Conservation (phyloP, 2,888 invertebrate species). For the Agrenia bidenticulata region DNA sequence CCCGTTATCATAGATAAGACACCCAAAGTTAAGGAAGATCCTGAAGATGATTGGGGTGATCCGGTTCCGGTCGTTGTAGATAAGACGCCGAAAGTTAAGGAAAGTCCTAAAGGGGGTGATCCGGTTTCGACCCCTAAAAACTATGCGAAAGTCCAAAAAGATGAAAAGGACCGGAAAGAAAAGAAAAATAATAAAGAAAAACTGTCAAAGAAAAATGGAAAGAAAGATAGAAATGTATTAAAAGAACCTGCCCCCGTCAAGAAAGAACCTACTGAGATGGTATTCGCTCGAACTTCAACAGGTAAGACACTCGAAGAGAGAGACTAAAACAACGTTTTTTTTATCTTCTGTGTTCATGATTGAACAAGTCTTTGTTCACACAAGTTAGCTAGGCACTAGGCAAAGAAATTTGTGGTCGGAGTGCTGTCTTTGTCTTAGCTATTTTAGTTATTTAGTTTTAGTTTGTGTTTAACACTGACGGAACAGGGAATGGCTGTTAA, state of each 20-base stretch:
- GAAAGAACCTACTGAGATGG: conserved; percentile 1
- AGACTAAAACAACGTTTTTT: background rate
- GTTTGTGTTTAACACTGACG: too few relatives aligned
- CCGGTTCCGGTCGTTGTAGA: too few relatives aligned
- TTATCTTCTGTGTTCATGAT: background rate
- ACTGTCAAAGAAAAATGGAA: background rate
- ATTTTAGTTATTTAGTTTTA: too few relatives aligned
- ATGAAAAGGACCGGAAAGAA: background rate
- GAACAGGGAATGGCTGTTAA: too few relatives aligned
- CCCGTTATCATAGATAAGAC: too few relatives aligned
- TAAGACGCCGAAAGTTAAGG: background rate
- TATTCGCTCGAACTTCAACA: conserved; percentile 31
- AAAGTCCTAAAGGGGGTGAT: background rate
- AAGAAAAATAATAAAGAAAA: background rate
- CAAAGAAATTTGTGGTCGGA: too few relatives aligned
- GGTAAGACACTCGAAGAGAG: too few relatives aligned
- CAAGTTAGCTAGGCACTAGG: too few relatives aligned
- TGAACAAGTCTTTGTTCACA: too few relatives aligned
- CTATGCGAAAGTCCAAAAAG: background rate
- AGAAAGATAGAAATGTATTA: background rate
- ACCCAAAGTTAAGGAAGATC: too few relatives aligned
- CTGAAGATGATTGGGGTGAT: too few relatives aligned
- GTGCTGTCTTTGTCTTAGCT: too few relatives aligned
- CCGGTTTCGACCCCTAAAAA: background rate
- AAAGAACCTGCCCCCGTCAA: background rate